phyloP scores from a whole-genome alignment of 2,113 vertebrate species.

The Muntiacus reevesi region DNA sequence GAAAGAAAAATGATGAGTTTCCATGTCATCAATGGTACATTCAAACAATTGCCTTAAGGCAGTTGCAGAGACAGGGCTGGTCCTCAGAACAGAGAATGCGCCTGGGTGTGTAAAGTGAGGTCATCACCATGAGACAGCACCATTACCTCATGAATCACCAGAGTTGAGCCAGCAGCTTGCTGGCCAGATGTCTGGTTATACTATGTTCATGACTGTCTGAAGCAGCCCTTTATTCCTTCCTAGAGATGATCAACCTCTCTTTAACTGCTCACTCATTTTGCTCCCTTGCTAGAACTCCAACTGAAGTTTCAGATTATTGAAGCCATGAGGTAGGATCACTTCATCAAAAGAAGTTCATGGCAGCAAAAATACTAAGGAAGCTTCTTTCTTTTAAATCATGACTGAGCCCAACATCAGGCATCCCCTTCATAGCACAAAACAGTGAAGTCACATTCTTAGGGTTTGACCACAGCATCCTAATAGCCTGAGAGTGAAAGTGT shows the following conservation, averaged over 20 bases:
- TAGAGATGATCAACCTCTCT: neutral
- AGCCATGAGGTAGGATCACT: neutral
- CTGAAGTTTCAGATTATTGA: neutral
- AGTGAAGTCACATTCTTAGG: neutral
- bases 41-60: neutral
- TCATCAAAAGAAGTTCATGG: neutral
- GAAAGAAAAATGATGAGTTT: neutral
- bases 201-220: neutral
- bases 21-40: neutral
- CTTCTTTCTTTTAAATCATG: neutral
- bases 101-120: neutral
- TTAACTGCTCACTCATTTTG: neutral
- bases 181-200: neutral
- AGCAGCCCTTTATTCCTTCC: neutral
- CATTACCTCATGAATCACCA: constrained; percentile 31
- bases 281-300: neutral
- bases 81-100: neutral
- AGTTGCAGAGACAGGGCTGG: neutral
- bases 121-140: neutral
- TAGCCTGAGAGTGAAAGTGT: neutral
- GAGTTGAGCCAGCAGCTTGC: neutral
- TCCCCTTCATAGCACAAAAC: neutral
- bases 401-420: neutral
- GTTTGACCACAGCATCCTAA: neutral
- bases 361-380: neutral